These are phyloP conservation scores for Drosophila azteca DNA, from an alignment of 1,140 invertebrate species.

Conservation along the genomic window DNA sequence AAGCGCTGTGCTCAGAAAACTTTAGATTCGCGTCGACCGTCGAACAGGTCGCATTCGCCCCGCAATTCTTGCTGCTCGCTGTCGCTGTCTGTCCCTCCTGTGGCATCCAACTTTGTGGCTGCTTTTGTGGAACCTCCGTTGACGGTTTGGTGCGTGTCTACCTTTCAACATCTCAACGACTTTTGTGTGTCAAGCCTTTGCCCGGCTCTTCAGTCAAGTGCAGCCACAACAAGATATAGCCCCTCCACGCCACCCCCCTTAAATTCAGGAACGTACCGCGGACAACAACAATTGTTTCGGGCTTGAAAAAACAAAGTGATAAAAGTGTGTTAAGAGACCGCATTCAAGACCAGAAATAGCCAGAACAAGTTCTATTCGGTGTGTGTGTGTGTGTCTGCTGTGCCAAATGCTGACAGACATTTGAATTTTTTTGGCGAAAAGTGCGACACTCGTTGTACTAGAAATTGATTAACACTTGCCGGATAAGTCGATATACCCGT, in stretches of 20 bases:
- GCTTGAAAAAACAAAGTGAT: conserved; percentile 11
- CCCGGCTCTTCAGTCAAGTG: conserved; percentile 10
- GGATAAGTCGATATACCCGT: too few species aligned
- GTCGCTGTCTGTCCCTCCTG: conserved; percentile 11
- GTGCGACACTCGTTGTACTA: too few species aligned
- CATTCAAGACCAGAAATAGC: too few species aligned
- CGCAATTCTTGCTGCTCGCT: conserved; percentile 9
- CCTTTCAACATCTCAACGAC: not conserved
- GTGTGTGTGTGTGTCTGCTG: too few species aligned
- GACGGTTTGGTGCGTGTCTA: conserved; percentile 23
- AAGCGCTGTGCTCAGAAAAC: conserved; percentile 58
- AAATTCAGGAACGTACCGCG: conserved; percentile 8
- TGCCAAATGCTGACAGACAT: too few species aligned
- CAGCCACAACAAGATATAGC: conserved; percentile 1
- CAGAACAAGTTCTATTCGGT: too few species aligned
- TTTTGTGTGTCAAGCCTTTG: conserved; percentile 39
- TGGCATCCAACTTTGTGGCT: not conserved
- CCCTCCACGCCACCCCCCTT: not conserved
- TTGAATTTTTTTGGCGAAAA: not conserved
- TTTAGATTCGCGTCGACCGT: conserved; percentile 72
- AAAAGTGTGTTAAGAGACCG: conserved; percentile 7
- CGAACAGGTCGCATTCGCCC: conserved; percentile 58
- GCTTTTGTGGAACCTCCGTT: conserved; percentile 7
- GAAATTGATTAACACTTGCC: too few species aligned
- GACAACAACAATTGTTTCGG: not conserved